phyloP scores from a whole-genome alignment of 1,140 invertebrate genomes.

The Leptinotarsa texana region DNA sequence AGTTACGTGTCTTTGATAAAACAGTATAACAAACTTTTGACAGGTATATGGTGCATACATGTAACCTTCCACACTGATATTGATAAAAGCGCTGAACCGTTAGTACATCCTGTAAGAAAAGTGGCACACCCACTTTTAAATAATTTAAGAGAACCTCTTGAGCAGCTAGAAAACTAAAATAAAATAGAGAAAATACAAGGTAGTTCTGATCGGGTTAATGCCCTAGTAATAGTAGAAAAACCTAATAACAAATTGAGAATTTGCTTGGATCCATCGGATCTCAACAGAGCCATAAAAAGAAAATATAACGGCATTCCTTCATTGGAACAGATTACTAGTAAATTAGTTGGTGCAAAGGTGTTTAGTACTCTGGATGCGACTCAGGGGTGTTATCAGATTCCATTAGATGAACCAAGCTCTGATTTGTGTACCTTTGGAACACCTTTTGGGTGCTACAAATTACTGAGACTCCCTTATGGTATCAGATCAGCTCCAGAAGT shows the following conservation, averaged over 20 bases:
- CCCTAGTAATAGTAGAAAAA: constrained; percentile 46
- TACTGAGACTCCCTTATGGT: no score
- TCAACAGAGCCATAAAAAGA: no score
- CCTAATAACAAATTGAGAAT: constrained; percentile 20
- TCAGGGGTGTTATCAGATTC: constrained; percentile 53
- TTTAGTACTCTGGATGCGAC: no score
- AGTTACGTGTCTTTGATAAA: constrained; percentile 1
- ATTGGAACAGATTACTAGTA: constrained; percentile 49
- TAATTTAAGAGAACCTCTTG: constrained; percentile 48
- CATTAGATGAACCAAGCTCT: constrained; percentile 51
- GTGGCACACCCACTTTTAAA: constrained; percentile 40
- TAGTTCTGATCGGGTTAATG: neutral
- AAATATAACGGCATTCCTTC: constrained; percentile 34
- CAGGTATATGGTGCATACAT: constrained; percentile 17
- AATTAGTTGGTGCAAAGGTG: constrained; percentile 39
- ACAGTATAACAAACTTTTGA: constrained; percentile 9
- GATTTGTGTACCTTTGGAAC: constrained; percentile 57
- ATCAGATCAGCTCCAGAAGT: no score
- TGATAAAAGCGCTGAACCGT: constrained; percentile 34
- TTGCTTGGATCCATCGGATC: no score
- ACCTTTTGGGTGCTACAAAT: constrained; percentile 55
- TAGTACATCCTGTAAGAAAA: constrained; percentile 47
- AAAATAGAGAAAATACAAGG: constrained; percentile 38
- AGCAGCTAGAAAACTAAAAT: constrained; percentile 43
- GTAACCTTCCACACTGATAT: constrained; percentile 17